phyloP scores from a whole-genome alignment of 2,888 invertebrate genomes.

The Pachliopta kotzebuea region DNA sequence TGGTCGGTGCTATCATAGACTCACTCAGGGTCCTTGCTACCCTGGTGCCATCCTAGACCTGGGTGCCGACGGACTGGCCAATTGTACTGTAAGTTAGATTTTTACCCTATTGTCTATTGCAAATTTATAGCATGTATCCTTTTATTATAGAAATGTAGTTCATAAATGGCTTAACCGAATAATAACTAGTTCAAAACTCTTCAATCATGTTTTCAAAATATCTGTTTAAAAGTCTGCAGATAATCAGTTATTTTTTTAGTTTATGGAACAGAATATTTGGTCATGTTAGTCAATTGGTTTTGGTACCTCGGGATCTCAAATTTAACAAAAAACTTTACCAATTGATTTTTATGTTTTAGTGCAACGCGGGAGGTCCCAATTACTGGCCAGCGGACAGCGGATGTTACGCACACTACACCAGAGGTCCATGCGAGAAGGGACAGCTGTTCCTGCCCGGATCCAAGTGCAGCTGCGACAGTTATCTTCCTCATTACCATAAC shows the following conservation, averaged over 20 bases:
- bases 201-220: no score
- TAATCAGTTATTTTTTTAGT: no score
- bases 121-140: no score
- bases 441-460: conserved; percentile 88
- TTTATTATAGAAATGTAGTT: no score
- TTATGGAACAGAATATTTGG: no score
- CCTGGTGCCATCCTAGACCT: conserved; percentile 85
- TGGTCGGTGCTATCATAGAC: conserved; percentile 85
- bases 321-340: no score
- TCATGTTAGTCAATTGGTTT: no score
- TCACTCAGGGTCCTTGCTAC: conserved; percentile 88
- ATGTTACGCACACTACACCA: conserved; percentile 90
- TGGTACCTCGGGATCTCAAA: no score
- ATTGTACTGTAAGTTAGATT: conserved; percentile 78
- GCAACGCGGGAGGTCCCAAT: conserved; percentile 78
- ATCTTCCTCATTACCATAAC: conserved; percentile 87
- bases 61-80: conserved; percentile 82
- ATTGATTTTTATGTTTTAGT: conserved; percentile 55
- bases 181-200: no score
- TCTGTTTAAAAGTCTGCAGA: no score
- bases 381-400: conserved; percentile 83
- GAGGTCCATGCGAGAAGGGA: conserved; percentile 89
- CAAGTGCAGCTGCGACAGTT: conserved; percentile 85
- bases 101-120: not conserved
- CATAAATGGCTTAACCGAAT: no score